These are phyloP conservation scores for Porites lutea DNA, from an alignment of 64 coral and sea anemone genomes.

Conservation along the genomic window DNA sequence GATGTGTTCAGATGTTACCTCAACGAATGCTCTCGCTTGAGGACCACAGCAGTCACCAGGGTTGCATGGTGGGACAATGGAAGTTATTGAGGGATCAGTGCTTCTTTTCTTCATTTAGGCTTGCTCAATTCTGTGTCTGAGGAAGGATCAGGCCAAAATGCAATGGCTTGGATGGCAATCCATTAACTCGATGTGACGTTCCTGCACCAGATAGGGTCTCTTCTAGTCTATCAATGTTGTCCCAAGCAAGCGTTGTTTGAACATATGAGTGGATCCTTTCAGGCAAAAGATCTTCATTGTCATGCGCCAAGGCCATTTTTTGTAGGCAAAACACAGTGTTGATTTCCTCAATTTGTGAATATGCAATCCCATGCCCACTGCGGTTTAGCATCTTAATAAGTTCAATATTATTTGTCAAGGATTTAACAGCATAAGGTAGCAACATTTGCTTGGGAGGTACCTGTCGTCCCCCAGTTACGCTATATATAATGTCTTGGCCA, in stretches of 20 bases:
- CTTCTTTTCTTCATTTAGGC: slow-evolving; percentile 52
- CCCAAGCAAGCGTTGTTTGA: slow-evolving; percentile 62
- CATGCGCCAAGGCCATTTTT: slow-evolving; percentile 36
- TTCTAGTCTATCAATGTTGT: slow-evolving; percentile 80
- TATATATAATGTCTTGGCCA: slow-evolving; percentile 28
- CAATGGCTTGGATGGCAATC: slow-evolving; percentile 71
- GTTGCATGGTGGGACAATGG: slow-evolving; percentile 54
- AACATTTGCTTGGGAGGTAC: not conserved
- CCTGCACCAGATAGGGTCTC: slow-evolving; percentile 52
- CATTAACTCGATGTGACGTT: slow-evolving; percentile 67
- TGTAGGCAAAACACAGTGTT: slow-evolving; percentile 10
- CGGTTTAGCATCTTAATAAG: slow-evolving; percentile 33
- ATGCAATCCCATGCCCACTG: slow-evolving; percentile 49
- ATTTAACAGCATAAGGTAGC: not conserved
- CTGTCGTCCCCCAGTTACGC: slow-evolving; percentile 33
- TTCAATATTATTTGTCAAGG: slow-evolving; percentile 14
- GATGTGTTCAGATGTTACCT: slow-evolving; percentile 43
- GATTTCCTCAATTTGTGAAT: slow-evolving; percentile 16
- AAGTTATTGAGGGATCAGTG: slow-evolving; percentile 30
- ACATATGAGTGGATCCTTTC: slow-evolving; percentile 34
- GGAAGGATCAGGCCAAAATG: slow-evolving; percentile 30
- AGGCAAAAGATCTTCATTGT: slow-evolving; percentile 13
- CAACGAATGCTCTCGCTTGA: slow-evolving; percentile 31
- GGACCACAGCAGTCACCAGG: slow-evolving; percentile 61
- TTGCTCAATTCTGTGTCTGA: not conserved